Percentiles rank a stretch among this genome's conserved stretches.
phyloP scores from a whole-genome alignment of 2,797 vertebrate genomes.

The Trachurus trachurus region DNA sequence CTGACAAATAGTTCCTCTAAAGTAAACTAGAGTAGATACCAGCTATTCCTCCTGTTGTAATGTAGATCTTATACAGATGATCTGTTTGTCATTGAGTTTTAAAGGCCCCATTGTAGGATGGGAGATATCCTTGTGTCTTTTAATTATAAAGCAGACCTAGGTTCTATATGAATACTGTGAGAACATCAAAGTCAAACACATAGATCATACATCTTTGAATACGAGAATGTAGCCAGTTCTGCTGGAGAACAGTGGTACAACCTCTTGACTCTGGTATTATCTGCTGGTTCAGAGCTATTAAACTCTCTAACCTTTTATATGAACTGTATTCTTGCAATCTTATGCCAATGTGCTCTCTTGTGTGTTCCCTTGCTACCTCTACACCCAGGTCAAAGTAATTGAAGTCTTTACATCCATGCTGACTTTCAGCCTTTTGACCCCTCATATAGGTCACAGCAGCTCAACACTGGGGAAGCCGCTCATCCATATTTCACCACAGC shows the following conservation, averaged over 20 bases:
- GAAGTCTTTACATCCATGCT: conserved; percentile 36
- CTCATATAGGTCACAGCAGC: neutral
- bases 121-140: too few species aligned
- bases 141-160: too few species aligned
- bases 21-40: neutral
- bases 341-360: neutral
- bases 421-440: conserved; percentile 39
- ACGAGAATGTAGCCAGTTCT: conserved; percentile 21
- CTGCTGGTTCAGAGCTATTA: conserved; percentile 41
- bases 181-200: neutral
- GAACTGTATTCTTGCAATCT: neutral
- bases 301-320: conserved; percentile 33
- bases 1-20: neutral
- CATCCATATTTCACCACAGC: conserved; percentile 57
- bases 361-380: neutral
- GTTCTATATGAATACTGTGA: too few species aligned
- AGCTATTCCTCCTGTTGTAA: neutral
- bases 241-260: neutral
- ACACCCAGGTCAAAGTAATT: conserved; percentile 32
- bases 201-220: conserved; percentile 17
- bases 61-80: too few species aligned
- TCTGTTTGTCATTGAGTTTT: too few species aligned
- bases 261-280: conserved; percentile 20
- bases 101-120: too few species aligned
- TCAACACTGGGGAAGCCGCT: conserved; percentile 7